These are phyloP conservation scores for Smithornis capensis DNA, from an alignment of 2,113 vertebrate species.

Conservation along the genomic window DNA sequence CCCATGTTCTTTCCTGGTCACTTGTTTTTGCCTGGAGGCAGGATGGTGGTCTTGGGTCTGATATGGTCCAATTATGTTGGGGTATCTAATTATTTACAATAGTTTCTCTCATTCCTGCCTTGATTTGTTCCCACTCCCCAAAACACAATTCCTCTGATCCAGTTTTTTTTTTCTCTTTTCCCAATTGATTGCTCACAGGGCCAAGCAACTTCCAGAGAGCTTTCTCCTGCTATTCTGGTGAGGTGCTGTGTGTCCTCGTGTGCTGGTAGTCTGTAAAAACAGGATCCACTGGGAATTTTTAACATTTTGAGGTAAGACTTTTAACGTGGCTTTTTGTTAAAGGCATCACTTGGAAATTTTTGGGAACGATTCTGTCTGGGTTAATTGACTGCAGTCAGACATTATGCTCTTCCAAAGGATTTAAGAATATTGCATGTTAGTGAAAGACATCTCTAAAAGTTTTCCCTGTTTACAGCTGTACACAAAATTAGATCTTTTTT, in stretches of 20 bases:
- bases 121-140: not conserved
- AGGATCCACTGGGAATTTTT: not conserved
- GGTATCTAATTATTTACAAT: not conserved
- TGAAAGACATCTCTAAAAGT: not conserved
- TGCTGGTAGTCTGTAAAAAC: not conserved
- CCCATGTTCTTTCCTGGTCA: fast-evolving
- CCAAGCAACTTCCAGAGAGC: not conserved
- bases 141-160: not conserved
- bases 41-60: not conserved
- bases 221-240: not conserved
- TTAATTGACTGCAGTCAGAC: not conserved
- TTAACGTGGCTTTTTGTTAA: not conserved
- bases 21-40: not conserved
- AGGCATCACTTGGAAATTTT: not conserved
- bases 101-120: not conserved
- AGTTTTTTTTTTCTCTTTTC: not conserved
- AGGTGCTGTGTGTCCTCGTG: not conserved
- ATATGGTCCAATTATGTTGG: not conserved
- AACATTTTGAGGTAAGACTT: slow-evolving; percentile 28
- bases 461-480: not conserved
- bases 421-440: not conserved
- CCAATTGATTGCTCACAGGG: not conserved
- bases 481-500: not conserved
- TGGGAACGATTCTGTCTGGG: not conserved
- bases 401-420: not conserved